Conservation (phyloP, 2,888 invertebrate species). For the Auanema sp. region DNA sequence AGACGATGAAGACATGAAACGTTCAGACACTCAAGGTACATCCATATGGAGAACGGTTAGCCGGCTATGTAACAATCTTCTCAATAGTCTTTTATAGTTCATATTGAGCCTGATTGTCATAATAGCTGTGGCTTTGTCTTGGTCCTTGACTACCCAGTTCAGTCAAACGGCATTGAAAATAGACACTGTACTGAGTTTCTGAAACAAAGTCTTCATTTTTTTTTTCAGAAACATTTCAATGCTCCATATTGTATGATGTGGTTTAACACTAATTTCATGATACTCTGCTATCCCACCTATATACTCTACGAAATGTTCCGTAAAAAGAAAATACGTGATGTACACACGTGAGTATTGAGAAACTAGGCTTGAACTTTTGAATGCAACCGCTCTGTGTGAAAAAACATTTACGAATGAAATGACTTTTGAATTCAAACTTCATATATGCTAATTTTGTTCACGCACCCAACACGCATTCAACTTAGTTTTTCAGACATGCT, state of each 20-base stretch:
- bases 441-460: too few relatives aligned
- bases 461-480: neutral
- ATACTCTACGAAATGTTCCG: constrained; percentile 32
- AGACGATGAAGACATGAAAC: too few relatives aligned
- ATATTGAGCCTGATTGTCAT: constrained; percentile 44
- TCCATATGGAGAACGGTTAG: too few relatives aligned
- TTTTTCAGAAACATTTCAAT: constrained; percentile 46
- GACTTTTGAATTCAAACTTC: neutral
- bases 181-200: constrained; percentile 27
- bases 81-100: neutral
- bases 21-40: too few relatives aligned
- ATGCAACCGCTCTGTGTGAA: neutral
- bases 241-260: constrained; percentile 61
- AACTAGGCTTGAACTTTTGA: neutral
- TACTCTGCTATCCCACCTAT: constrained; percentile 56
- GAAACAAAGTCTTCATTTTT: neutral
- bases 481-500: constrained; percentile 8
- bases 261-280: constrained; percentile 61
- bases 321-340: constrained; percentile 14
- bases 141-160: constrained; percentile 60
- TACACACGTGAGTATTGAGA: constrained; percentile 4
- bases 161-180: constrained; percentile 53
- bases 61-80: too few relatives aligned
- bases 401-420: neutral
- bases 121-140: constrained; percentile 49